phyloP scores from a whole-genome alignment of 1,140 invertebrate genomes.

The Euwallacea similis region DNA sequence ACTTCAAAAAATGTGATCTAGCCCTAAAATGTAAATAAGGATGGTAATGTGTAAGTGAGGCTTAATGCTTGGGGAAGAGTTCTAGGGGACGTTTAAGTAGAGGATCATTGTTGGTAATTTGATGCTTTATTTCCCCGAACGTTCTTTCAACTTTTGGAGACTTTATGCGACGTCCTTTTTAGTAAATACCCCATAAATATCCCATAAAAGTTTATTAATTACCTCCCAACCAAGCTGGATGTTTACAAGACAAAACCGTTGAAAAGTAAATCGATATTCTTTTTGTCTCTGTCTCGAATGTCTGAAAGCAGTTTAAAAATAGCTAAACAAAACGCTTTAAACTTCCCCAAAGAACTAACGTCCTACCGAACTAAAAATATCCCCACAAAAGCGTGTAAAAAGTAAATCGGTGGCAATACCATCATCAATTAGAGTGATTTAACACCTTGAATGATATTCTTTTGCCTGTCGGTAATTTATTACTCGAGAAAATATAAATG shows the following conservation, averaged over 20 bases:
- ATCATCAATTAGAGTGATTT: constrained; percentile 48
- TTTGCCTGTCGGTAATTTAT: constrained; percentile 44
- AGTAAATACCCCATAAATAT: constrained; percentile 9
- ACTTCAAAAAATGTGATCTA: background rate
- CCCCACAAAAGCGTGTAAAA: constrained; percentile 37
- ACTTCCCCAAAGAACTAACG: constrained; percentile 28
- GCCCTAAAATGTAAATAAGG: too few species aligned
- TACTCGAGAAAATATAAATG: constrained; percentile 46
- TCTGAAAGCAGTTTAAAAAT: constrained; percentile 36
- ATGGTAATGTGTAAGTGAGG: background rate
- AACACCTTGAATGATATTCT: constrained; percentile 46
- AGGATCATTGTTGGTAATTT: background rate
- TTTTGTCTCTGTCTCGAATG: constrained; percentile 35
- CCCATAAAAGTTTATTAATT: constrained; percentile 21
- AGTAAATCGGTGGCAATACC: constrained; percentile 41
- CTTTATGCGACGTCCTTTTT: too few species aligned
- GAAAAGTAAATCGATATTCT: constrained; percentile 36
- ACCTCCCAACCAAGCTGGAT: background rate
- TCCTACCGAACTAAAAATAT: constrained; percentile 37
- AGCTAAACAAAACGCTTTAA: constrained; percentile 39
- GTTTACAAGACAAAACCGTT: constrained; percentile 23
- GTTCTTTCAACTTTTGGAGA: background rate
- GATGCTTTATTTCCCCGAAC: background rate
- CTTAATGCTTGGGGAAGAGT: background rate
- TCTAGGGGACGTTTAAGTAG: background rate